Conservation (phyloP, 1,140 invertebrate species). For the Saccostrea cuccullata region DNA sequence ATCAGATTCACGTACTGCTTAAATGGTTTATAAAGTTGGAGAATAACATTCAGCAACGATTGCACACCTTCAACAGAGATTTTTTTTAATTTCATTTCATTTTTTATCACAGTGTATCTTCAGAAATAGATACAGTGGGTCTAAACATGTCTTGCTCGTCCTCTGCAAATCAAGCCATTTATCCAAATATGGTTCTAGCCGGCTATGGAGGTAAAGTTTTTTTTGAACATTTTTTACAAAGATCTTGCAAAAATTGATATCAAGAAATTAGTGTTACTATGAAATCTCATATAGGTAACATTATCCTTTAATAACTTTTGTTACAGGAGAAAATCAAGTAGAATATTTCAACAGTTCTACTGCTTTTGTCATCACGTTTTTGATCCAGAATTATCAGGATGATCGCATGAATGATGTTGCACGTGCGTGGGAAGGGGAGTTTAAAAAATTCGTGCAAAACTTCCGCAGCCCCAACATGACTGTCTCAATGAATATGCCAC, state of each 20-base stretch:
- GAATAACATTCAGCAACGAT: no score
- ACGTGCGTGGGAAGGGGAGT: neutral
- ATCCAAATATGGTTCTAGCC: neutral
- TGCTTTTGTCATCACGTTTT: slow-evolving; percentile 26
- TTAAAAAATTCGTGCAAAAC: neutral
- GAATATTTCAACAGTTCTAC: slow-evolving; percentile 2
- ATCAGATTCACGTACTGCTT: no score
- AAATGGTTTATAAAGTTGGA: no score
- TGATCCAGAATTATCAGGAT: slow-evolving; percentile 30
- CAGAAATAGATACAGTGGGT: no score
- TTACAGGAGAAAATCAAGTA: neutral
- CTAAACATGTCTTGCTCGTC: neutral
- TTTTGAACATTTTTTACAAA: no score
- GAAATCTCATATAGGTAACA: neutral
- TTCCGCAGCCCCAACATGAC: neutral
- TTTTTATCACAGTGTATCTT: no score
- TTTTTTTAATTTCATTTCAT: no score
- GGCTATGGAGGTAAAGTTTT: neutral
- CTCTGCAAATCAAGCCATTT: neutral
- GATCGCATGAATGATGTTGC: slow-evolving; percentile 29
- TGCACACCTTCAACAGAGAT: no score
- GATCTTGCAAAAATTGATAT: no score
- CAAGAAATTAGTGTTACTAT: no score
- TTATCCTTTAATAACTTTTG: neutral
- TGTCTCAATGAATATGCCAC: neutral